Evolutionary conservation across 2,888 invertebrate species (phyloP), one percentile per base, ranked within the genome.

Genomic region (Drosophila kuntzei): DNA sequence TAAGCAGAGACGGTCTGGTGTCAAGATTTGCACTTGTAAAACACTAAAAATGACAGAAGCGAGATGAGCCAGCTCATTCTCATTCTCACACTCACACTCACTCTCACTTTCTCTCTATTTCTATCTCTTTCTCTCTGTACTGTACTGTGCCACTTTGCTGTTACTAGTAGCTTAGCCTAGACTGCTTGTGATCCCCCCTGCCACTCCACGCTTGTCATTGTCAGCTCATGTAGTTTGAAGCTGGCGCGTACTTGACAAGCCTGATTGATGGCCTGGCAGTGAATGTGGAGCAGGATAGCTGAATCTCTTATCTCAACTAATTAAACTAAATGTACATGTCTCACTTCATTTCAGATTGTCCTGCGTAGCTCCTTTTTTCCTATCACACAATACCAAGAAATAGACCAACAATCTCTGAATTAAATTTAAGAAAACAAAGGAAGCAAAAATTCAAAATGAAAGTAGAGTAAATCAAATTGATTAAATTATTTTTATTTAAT

Each of bases 171-270:
- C 63, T 25, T 43, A 44, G 22, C 57, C 29, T 11, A 22, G 39
- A 53, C 41, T 29, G 34, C 16, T 39, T 25, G 20, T 34, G 8
- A 67, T 44, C 16, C 61, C 37, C 36, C 55, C 66, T 43, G 65
- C 79, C 62, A 85, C 80, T 80, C 79, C 67, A 46, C 66, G 70
- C 80, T 76, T 88, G 82, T 88, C 88, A 88, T 88, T 85, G 76
- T 82, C 86, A 82, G 82, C 71, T 80, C 63, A 68, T 75, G 88
- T 88, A 82, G 88, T 86, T 88, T 63, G 70, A 72, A 85, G 81
- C 82, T 87, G 82, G 88, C 68, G 76, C 72, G 62, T 72, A 71
- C 86, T 82, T 82, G 89, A 86, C 89, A 86, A 69, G 66, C 73
- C 71, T 88, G 82, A 82, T 82, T 82, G 81, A 82, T 82, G 88